These are phyloP conservation scores for Telmatochromis sp. DNA, from an alignment of 2,113 vertebrate genomes.

Conservation along the genomic window DNA sequence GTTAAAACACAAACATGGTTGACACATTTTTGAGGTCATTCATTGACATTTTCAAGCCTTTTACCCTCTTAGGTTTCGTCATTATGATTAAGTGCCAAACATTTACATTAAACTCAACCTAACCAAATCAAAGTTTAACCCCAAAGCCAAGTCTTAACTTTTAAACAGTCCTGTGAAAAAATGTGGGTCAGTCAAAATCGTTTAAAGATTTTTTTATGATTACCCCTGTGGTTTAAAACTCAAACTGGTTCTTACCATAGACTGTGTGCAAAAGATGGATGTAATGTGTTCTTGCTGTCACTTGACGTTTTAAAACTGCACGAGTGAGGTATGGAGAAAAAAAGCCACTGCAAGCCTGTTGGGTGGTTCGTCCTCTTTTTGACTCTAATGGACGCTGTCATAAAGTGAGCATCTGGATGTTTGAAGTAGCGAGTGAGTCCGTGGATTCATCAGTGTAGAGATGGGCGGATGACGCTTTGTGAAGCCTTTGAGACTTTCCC, in stretches of 20 bases:
- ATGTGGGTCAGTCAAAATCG: neutral
- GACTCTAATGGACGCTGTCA: neutral
- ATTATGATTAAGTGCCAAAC: neutral
- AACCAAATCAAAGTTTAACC: neutral
- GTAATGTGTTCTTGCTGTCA: neutral
- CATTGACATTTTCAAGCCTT: neutral
- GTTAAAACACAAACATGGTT: neutral
- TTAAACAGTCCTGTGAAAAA: neutral
- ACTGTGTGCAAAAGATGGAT: neutral
- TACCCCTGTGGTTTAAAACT: neutral
- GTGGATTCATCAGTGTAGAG: neutral
- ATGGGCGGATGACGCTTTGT: neutral
- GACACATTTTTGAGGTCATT: neutral
- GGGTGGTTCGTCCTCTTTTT: neutral
- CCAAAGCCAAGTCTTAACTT: neutral
- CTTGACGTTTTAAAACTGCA: neutral
- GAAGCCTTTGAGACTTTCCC: neutral
- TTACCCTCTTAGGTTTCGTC: accelerated
- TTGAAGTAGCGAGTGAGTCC: neutral
- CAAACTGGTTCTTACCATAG: neutral
- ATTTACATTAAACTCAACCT: neutral
- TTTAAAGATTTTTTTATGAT: neutral
- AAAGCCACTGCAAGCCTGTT: neutral
- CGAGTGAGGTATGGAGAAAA: neutral
- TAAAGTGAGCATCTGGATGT: neutral